These are phyloP conservation scores for Irena cyanogastra DNA, from an alignment of 2,113 vertebrate genomes.

Conservation along the genomic window DNA sequence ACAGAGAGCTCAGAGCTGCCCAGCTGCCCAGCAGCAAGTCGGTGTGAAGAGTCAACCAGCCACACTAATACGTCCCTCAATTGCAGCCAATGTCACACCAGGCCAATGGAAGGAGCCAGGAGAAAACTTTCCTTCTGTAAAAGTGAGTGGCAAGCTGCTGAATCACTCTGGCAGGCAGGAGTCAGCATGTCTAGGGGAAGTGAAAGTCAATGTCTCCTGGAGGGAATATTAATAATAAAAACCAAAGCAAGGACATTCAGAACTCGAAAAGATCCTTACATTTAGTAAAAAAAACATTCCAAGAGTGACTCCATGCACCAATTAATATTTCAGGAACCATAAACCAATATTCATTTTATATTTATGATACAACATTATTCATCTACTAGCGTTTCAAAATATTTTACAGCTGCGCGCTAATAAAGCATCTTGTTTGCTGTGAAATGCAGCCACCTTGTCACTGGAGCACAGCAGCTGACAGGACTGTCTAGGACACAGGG, in stretches of 20 bases:
- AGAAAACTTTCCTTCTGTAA: slow-evolving; percentile 8
- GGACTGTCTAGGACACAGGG: neutral
- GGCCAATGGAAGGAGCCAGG: neutral
- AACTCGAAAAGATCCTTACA: slow-evolving; percentile 6
- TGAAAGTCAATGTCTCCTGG: slow-evolving; percentile 27
- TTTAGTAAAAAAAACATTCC: slow-evolving; percentile 27
- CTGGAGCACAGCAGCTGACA: neutral
- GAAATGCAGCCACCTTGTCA: slow-evolving; percentile 9
- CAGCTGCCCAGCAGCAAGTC: neutral
- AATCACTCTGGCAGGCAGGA: slow-evolving; percentile 53
- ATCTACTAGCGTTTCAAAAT: slow-evolving; percentile 29
- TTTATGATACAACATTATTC: slow-evolving; percentile 57
- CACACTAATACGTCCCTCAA: neutral
- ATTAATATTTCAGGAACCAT: slow-evolving; percentile 60
- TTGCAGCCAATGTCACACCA: neutral
- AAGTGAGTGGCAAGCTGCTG: slow-evolving; percentile 40
- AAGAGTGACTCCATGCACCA: slow-evolving; percentile 1
- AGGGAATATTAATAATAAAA: slow-evolving; percentile 56
- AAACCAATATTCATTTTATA: slow-evolving; percentile 64
- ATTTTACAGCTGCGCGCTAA: neutral
- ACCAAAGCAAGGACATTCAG: slow-evolving; percentile 39
- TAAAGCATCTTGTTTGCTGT: neutral
- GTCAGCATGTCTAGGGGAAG: slow-evolving; percentile 31
- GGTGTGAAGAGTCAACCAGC: neutral
- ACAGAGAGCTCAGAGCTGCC: neutral